Evolutionary conservation across 2,113 vertebrate genomes (phyloP), one percentile per base, ranked within the genome.

Genomic region (Podilymbus podiceps): DNA sequence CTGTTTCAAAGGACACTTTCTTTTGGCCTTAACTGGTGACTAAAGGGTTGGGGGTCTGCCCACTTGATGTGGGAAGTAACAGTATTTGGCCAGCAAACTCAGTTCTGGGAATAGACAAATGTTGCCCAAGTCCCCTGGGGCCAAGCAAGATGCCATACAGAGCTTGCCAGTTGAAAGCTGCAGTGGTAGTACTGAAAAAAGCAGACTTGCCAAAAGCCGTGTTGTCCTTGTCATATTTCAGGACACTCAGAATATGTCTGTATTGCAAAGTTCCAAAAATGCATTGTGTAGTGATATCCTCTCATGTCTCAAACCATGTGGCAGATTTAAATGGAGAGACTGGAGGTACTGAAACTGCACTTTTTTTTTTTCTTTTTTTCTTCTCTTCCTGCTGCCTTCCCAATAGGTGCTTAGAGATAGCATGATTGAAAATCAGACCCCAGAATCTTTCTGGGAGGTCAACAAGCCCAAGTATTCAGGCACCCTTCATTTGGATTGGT

Each of bases 381-480:
- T 9, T 9, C 33, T 30, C 73, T 11, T 8, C 15, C 15, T 16
- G 7, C 46, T 16, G 8, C 3, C 20, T 14, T 40, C 23, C 9
- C 21, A 27, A 22, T 83, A 99, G 99, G 99, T 99, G 47, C 95
- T 99, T 93, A 98, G 98, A 97, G 99, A 99, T 12, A 99, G 98
- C 60, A 98, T 99, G 99, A 96, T 99, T 96, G 99, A 99, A 96
- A 99, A 99, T 97, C 98, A 99, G 93, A 99, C 97, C 1, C 98
- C 99, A 2, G 98, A 99, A 89, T 92, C 97, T 27, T 99, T 99
- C 97, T 93, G 85, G 33, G 99, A 99, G 3, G 99, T 99, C 46
- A 99, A 87, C 98, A 99, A 97, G 89, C 99, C 99, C 81, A 99
- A 99, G 98, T 99, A 98, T 95, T 97, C 94, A 12, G 99, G 99